phyloP scores from a whole-genome alignment of 2,888 invertebrate genomes.

The Drosophila mercatorum region DNA sequence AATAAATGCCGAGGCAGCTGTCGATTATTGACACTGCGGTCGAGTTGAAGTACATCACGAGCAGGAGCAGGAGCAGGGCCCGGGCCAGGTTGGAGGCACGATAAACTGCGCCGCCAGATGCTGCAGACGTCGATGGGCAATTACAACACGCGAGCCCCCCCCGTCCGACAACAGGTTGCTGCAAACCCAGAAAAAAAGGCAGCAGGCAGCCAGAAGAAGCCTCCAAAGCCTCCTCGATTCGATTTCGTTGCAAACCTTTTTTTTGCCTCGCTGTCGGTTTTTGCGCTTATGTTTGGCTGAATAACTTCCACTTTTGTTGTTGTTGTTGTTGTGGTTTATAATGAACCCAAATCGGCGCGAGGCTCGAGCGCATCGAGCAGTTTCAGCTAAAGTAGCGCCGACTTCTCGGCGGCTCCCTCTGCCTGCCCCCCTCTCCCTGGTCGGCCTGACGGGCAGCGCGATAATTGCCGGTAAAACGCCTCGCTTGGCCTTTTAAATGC shows the following conservation, averaged over 20 bases:
- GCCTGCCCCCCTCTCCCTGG: no score
- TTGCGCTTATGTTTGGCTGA: conserved; percentile 39
- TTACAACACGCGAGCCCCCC: conserved; percentile 77
- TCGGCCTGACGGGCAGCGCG: conserved; percentile 54
- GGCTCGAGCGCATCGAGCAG: conserved; percentile 37
- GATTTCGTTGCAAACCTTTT: conserved; percentile 11
- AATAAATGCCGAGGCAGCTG: conserved; percentile 70
- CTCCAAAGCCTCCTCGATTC: conserved; percentile 26
- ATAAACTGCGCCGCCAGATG: conserved; percentile 74
- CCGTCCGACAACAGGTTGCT: conserved; percentile 38
- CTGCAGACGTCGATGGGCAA: conserved; percentile 68
- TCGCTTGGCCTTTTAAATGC: conserved; percentile 79
- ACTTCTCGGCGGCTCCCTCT: not conserved
- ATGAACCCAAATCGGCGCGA: conserved; percentile 64
- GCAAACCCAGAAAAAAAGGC: conserved; percentile 12
- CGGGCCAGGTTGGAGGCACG: conserved; percentile 21
- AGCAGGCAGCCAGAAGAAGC: conserved; percentile 16
- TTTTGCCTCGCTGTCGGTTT: not conserved
- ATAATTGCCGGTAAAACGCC: conserved; percentile 81
- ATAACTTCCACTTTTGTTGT: conserved; percentile 28
- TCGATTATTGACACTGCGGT: conserved; percentile 79
- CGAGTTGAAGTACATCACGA: conserved; percentile 21
- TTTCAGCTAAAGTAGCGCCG: conserved; percentile 22
- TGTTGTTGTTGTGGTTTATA: conserved; percentile 69
- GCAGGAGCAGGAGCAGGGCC: not conserved